Evolutionary conservation across 2,113 vertebrate species (phyloP), one percentile per base, ranked within the genome.

Genomic region (Propithecus coquereli): DNA sequence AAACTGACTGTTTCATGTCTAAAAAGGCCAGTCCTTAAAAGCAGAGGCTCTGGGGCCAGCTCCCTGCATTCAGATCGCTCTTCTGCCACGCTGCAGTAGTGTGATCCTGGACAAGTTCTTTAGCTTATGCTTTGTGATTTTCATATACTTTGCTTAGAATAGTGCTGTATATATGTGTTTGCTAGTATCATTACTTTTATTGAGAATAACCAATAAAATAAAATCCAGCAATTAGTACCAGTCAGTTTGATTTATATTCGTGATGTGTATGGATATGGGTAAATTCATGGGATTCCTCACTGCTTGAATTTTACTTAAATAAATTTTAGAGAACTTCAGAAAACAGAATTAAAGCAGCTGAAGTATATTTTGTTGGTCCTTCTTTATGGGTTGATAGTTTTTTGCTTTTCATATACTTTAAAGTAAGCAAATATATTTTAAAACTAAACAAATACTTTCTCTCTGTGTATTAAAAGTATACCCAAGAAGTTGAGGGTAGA

Each of bases 141-240:
- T 86, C 25, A 18, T n/a, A 34, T 59, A 34, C 57, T 74, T 80
- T 57, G 0, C 40, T 91, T 93, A 43, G 32, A 65, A 11, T 82
- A 65, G 18, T 68, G 3, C 27, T 23, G 23, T 59, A 68, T 25
- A 10, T 63, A 30, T 63, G 30, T 68, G 18, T 92, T 95, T 84
- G 18, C 4, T 85, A 57, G 2, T 85, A 40, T 18, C 80, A 43
- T 65, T 94, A 3, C 2, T 88, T 65, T 77, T 80, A 20, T 65
- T 97, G 83, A 81, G 30, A 70, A 88, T 25, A 47, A 63, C 57
- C 37, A 68, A 43, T 95, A 90, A 94, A 77, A 54, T 77, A 91
- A 45, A 47, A 50, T 37, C 9, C 40, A 68, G 71, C 22, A 52
- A 68, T 82, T 54, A 40, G 13, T 87, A 30, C 81, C 43, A 6